Evolutionary conservation across 2,113 vertebrate genomes (phyloP), one percentile per base, ranked within the genome.

Genomic region (Rafetus swinhoei): DNA sequence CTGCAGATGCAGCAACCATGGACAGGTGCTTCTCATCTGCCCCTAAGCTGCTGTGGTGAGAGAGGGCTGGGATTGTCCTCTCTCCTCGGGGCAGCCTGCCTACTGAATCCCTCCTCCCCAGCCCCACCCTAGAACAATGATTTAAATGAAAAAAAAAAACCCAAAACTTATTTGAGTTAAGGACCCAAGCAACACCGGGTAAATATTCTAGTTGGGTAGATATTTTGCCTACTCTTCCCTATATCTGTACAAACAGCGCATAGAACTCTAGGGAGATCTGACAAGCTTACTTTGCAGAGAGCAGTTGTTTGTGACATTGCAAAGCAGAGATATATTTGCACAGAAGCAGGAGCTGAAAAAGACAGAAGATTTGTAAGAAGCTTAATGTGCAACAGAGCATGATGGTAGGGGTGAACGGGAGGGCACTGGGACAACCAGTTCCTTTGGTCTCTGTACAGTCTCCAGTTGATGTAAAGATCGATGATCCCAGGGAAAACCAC

Each of bases 341-440:
- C 79, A 81, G 35, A 14, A 94, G 88, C 88, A 92, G 55, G 29
- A 93, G 90, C 93, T 95, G 90, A 93, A 94, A 96, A 94, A 91
- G 91, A 60, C 85, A 77, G 87, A 94, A 85, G 94, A 87, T 84
- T 92, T 81, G 9, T 96, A 96, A 97, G 96, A 95, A 96, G 96
- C 94, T 97, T 97, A 97, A 91, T 62, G 84, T 92, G 91, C 85
- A 93, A 85, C 21, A 95, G 85, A 92, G 91, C 95, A 94, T 94
- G 94, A 89, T 92, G 94, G 56, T 85, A 77, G 89, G 92, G 95
- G 95, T 95, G 95, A 97, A 95, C 89, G 81, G 19, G 81, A 97
- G 97, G 95, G 92, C 95, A 97, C 83, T 95, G 81, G 96, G 96
- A 96, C 92, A 95, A 60, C 65, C 7, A 87, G 52, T 32, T 84